A percentile compares a stretch with the other conserved stretches of the same genome.
phyloP scores from a whole-genome alignment of 2,888 invertebrate species.

The Plebejus melissa region DNA sequence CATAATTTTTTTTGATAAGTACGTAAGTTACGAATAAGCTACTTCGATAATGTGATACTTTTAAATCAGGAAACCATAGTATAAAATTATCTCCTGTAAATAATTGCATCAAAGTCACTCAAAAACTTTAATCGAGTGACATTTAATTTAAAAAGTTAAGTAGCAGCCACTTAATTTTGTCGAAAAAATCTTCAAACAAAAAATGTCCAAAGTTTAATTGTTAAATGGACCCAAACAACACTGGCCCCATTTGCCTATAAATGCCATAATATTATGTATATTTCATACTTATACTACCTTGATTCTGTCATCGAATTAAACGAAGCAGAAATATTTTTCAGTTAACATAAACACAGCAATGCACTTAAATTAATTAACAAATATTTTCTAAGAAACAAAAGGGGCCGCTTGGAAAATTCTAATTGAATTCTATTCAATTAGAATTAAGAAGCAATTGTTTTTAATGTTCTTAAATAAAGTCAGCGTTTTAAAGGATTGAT shows the following conservation, averaged over 20 bases:
- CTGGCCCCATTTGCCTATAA: too few species aligned
- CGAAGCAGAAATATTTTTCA: neutral
- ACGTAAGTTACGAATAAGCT: neutral
- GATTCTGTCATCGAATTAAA: neutral
- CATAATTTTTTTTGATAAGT: neutral
- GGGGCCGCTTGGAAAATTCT: constrained; percentile 38
- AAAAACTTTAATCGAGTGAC: neutral
- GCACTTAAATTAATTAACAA: constrained; percentile 41
- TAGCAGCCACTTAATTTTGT: too few species aligned
- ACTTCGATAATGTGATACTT: neutral
- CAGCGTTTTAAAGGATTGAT: constrained; percentile 46
- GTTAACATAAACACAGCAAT: constrained; percentile 34
- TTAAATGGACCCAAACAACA: too few species aligned
- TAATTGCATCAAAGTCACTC: neutral
- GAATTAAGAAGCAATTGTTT: constrained; percentile 59
- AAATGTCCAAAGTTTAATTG: too few species aligned
- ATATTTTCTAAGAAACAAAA: constrained; percentile 38
- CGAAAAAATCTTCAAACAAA: too few species aligned
- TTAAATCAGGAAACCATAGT: too few species aligned
- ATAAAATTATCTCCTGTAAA: too few species aligned
- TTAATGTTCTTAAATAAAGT: constrained; percentile 43
- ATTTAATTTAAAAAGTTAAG: too few species aligned
- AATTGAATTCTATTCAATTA: constrained; percentile 55
- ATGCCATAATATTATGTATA: too few species aligned
- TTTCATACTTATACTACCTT: too few species aligned